These are phyloP conservation scores for Tigriopus californicus DNA, from an alignment of 2,888 invertebrate genomes.

Conservation along the genomic window DNA sequence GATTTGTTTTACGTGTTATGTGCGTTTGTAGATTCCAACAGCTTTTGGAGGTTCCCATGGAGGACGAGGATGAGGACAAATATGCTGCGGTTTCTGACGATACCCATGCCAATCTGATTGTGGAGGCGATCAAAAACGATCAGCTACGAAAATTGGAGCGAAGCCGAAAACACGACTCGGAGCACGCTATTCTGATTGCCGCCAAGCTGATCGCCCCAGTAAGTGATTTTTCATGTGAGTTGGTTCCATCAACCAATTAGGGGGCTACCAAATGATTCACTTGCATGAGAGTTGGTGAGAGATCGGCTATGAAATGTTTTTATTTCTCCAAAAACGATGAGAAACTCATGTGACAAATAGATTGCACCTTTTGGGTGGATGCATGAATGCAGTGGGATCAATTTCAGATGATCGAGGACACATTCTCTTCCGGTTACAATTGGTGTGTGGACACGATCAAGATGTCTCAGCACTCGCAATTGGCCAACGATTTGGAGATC, in stretches of 20 bases:
- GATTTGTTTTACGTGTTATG: neutral
- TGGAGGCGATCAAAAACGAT: slow-evolving; percentile 56
- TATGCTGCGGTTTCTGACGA: slow-evolving; percentile 40
- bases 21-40: slow-evolving; percentile 58
- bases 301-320: too few relatives aligned
- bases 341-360: too few relatives aligned
- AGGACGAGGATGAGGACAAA: slow-evolving; percentile 53
- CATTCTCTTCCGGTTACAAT: slow-evolving; percentile 20
- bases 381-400: too few relatives aligned
- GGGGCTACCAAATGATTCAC: too few relatives aligned
- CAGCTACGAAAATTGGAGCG: slow-evolving; percentile 51
- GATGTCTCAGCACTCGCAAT: slow-evolving; percentile 58
- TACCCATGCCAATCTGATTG: slow-evolving; percentile 37
- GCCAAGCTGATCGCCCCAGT: slow-evolving; percentile 73
- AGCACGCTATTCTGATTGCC: slow-evolving; percentile 60
- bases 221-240: slow-evolving; percentile 26
- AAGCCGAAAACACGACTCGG: slow-evolving; percentile 49
- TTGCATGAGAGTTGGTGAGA: too few relatives aligned
- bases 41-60: slow-evolving; percentile 65
- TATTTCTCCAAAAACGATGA: too few relatives aligned
- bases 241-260: too few relatives aligned
- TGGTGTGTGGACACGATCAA: slow-evolving; percentile 51
- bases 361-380: too few relatives aligned
- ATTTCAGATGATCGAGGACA: slow-evolving; percentile 22
- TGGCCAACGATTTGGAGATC: slow-evolving; percentile 72